Percentiles rank a stretch among this genome's conserved stretches.
These are phyloP conservation scores for Hycleus cichorii DNA, from an alignment of 1,140 invertebrate species.

Conservation along the genomic window DNA sequence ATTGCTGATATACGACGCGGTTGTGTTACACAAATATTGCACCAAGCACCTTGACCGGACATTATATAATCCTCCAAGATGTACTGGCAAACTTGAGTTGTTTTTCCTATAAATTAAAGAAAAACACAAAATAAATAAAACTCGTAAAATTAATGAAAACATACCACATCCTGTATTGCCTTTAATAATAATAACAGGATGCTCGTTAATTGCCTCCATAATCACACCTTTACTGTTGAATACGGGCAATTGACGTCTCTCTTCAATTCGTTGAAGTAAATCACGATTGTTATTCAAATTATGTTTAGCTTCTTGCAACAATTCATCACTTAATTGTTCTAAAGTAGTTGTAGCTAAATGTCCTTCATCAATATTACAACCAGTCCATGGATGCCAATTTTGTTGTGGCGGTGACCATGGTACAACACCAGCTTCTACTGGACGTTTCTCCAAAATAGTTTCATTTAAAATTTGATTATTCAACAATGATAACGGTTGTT, in stretches of 20 bases:
- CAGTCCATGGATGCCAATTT: conserved; percentile 96
- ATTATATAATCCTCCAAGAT: conserved; percentile 91
- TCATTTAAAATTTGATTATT: conserved; percentile 55
- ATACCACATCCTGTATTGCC: conserved; percentile 93
- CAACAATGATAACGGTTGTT: conserved; percentile 47
- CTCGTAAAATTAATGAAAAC: conserved; percentile 4
- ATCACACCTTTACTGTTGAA: conserved; percentile 63
- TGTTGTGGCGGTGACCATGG: conserved; percentile 90
- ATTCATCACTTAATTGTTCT: conserved; percentile 72
- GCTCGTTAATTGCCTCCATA: conserved; percentile 77
- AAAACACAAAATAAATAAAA: too few species aligned
- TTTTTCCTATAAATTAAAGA: conserved; percentile 44
- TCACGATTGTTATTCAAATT: conserved; percentile 53
- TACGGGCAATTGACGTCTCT: conserved; percentile 68
- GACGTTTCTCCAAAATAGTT: conserved; percentile 43
- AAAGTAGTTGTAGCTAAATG: conserved; percentile 67
- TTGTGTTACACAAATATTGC: conserved; percentile 88
- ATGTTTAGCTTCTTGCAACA: conserved; percentile 57
- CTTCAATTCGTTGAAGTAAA: conserved; percentile 58
- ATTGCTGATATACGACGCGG: conserved; percentile 91
- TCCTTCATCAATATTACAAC: conserved; percentile 89
- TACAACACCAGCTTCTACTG: conserved; percentile 65
- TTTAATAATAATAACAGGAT: conserved; percentile 79
- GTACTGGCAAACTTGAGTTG: conserved; percentile 87
- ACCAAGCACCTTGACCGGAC: conserved; percentile 73